Base-by-base conservation (phyloP, 2,797 vertebrate genomes). In the Helarctos malayanus region DNA sequence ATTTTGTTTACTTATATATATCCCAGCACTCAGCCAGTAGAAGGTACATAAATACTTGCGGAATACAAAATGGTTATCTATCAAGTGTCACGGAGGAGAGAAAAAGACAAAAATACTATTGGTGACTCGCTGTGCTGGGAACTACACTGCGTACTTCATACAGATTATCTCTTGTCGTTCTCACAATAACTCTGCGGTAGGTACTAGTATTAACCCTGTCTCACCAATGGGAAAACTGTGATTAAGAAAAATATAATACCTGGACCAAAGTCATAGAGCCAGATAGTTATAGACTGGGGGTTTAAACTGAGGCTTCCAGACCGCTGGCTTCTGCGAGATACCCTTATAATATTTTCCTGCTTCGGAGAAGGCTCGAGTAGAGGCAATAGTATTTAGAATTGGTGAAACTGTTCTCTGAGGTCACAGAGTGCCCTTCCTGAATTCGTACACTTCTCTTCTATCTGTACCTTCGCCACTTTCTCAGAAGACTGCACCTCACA, bases 1-100 rank as follows among this genome's bases (percentile, higher is more conserved):
- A 52, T 92, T 93, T 88, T 65, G 14, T 84, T 94, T 95, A 69
- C n/a, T 83, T 91, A 85, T 97, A 27, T 61, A n/a, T 65, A 59
- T 65, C 27, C 54, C 13, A 56, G 12, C 15, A 83, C 38, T 3
- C 49, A 79, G 10, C 0, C 25, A 49, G 8, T 47, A 59, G 61
- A 96, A 82, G 35, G 13, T 78, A 76, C 54, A 94, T 85, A 94
- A 94, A 91, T 94, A 86, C 88, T 54, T 89, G 19, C 78, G 57
- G 52, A 85, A 95, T 68, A 75, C 23, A 96, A 94, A 98, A 91
- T 32, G 82, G 35, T 61, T 29, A 56, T 73, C 41, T 25, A 88
- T 73, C 65, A 92, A 68, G 57, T 87, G 29, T 78, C 18, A 25
- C 1, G 1, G 27, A 85, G 27, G 54, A 90, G 16, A 79, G 29